Evolutionary conservation across 2,797 vertebrate species (phyloP).

Genomic region (Furcifer pardalis): DNA sequence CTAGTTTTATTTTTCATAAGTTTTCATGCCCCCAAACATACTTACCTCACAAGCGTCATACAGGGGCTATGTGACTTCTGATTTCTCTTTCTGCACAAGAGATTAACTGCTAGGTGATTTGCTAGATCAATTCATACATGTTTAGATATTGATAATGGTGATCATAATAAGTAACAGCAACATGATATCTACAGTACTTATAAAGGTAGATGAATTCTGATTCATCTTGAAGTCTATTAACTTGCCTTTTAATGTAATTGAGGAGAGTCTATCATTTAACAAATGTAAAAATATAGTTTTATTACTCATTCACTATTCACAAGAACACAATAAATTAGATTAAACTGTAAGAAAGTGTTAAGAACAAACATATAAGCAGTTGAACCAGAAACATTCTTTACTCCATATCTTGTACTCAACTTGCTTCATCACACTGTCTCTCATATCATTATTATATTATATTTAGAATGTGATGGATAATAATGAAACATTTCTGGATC

Average conservation of each 20-base stretch:
- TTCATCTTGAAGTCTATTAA: not conserved
- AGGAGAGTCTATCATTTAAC: not conserved
- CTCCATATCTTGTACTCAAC: not conserved
- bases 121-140: not conserved
- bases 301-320: not conserved
- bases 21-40: too few species aligned
- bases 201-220: not conserved
- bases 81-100: too few species aligned
- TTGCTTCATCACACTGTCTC: not conserved
- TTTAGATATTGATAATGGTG: not conserved
- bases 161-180: not conserved
- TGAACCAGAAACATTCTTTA: too few species aligned
- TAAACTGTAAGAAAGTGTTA: not conserved
- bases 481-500: too few species aligned
- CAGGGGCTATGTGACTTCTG: too few species aligned
- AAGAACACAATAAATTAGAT: not conserved
- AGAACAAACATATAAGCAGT: not conserved
- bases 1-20: too few species aligned
- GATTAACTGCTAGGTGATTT: too few species aligned
- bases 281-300: not conserved
- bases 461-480: too few species aligned
- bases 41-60: too few species aligned
- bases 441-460: not conserved
- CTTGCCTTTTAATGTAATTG: not conserved
- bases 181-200: not conserved